phyloP scores from a whole-genome alignment of 2,888 invertebrate genomes.

The Hydropsyche betteni region DNA sequence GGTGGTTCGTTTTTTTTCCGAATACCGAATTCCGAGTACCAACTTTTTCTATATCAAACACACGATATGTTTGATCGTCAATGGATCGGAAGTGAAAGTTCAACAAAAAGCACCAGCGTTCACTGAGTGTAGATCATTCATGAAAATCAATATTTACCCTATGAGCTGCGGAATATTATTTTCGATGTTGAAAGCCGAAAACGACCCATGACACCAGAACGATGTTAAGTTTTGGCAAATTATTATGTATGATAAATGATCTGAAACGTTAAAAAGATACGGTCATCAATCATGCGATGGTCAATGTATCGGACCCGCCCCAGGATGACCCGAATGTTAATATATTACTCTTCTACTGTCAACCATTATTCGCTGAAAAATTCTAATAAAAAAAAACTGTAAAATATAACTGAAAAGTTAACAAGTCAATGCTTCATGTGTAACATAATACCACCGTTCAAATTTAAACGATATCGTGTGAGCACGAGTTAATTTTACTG shows the following conservation, averaged over 20 bases:
- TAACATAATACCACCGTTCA: too few relatives aligned
- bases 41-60: background rate
- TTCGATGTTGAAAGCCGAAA: too few relatives aligned
- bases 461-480: background rate
- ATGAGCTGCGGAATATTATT: too few relatives aligned
- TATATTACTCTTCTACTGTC: too few relatives aligned
- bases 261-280: background rate
- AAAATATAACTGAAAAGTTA: too few relatives aligned
- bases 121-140: too few relatives aligned
- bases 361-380: too few relatives aligned
- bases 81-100: conserved; percentile 20
- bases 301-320: conserved; percentile 22
- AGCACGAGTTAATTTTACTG: background rate
- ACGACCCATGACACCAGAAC: background rate
- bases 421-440: too few relatives aligned
- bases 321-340: too few relatives aligned
- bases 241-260: conserved; percentile 10
- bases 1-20: background rate
- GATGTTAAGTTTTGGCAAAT: conserved; percentile 22
- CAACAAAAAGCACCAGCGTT: conserved; percentile 6
- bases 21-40: background rate
- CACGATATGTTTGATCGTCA: conserved; percentile 11
- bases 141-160: too few relatives aligned
- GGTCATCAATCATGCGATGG: conserved; percentile 16
- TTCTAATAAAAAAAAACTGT: too few relatives aligned